Base-by-base conservation (phyloP, 1,140 invertebrate species). In the Spodoptera frugiperda region DNA sequence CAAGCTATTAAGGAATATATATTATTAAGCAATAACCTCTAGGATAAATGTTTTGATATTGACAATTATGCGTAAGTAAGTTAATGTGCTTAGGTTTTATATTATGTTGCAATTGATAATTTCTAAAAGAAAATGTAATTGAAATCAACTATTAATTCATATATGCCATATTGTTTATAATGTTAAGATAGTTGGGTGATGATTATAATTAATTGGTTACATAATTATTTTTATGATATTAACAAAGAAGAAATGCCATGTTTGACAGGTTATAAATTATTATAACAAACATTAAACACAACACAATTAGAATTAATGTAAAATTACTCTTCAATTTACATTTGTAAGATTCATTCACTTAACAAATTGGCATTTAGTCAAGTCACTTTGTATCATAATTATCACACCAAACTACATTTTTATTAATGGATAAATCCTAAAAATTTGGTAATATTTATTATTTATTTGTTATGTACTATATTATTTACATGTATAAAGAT, bases 401-500 rank as follows among this genome's bases (percentile, higher is more conserved):
- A 87, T 89, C 87, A 89, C 91, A 91, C 86, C 87, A 89, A 89
- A 87, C 89, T 85, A 90, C 90, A 91, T 88, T 92, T 88, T 93
- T 86, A 86, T 87, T 87, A 86, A 90, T 89, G 87, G 84, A 89
- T 90, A 88, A 91, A 90, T 90, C 88, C 84, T 89, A 85, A 91
- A 92, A 91, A 88, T 90, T 79, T 90, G 87, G 89, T 91, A 91
- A 89, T 93, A 93, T 92, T 93, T 93, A 93, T 93, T 93, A 93
- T 93, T 93, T 93, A 93, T 93, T 93, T 92, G 91, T 92, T 93
- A 87, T 93, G 91, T 93, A 91, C 89, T 89, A 92, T 93, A 92
- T 91, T 91, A 91, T 93, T 93, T 93, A 92, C 91, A 93, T 93
- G 91, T 93, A 93, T 93, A 93, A 93, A 93, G 90, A 85, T 93